A percentile compares a stretch with the other conserved stretches of the same genome.
phyloP scores from a whole-genome alignment of 2,113 vertebrate genomes.

The Scalopus aquaticus region DNA sequence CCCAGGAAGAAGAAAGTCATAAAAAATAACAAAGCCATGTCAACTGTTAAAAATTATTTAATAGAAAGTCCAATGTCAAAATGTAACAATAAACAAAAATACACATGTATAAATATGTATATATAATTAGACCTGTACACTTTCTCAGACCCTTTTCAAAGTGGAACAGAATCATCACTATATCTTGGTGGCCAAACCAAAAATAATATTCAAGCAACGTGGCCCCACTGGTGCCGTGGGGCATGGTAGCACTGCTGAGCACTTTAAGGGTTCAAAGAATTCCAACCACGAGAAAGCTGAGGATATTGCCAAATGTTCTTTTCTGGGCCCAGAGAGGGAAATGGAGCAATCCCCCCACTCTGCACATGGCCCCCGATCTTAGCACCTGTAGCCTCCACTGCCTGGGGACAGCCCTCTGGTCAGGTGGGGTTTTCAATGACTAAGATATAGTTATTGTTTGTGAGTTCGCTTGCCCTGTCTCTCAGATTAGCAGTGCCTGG shows the following conservation, averaged over 20 bases:
- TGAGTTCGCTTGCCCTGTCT: neutral
- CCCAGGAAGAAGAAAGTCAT: neutral
- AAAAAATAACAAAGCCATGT: constrained; percentile 37
- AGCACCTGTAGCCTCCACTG: constrained; percentile 22
- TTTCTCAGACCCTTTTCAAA: constrained; percentile 72
- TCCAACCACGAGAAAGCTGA: neutral
- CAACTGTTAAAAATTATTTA: constrained; percentile 80
- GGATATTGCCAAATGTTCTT: neutral
- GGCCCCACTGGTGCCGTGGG: constrained; percentile 9
- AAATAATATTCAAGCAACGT: constrained; percentile 47
- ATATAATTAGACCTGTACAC: constrained; percentile 75
- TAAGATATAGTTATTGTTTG: neutral
- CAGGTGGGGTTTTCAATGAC: neutral
- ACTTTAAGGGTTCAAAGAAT: constrained; percentile 21
- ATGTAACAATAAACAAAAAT: constrained; percentile 81
- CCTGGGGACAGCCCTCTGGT: neutral
- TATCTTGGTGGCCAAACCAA: constrained; percentile 69
- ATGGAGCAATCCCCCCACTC: accelerated
- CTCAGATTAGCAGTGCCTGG: neutral
- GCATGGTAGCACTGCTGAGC: neutral
- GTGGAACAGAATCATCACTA: constrained; percentile 63
- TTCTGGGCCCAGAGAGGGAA: neutral
- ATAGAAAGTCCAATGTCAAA: constrained; percentile 81
- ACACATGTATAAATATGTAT: constrained; percentile 81
- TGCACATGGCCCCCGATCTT: neutral